Conservation (phyloP, 2,797 vertebrate genomes). For the Staurois parvus region DNA sequence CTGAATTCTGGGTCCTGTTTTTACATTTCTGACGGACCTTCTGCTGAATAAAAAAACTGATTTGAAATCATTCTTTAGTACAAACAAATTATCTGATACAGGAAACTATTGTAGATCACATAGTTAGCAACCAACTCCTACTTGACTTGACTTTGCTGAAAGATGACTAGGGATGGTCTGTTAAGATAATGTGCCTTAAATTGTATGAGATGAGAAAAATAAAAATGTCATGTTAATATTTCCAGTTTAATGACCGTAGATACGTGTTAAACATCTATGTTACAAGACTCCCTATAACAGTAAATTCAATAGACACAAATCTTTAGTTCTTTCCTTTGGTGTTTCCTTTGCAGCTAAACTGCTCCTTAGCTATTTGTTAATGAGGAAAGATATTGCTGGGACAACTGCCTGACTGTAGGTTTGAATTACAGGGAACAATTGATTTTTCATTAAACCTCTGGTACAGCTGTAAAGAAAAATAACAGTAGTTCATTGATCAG, state of each 20-base stretch:
- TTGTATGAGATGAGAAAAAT: too few species aligned
- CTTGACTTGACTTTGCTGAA: too few species aligned
- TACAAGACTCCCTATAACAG: not conserved
- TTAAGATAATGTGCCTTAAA: too few species aligned
- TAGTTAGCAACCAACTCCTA: too few species aligned
- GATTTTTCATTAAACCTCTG: conserved; percentile 91
- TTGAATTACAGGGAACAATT: conserved; percentile 83
- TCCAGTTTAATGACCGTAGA: not conserved
- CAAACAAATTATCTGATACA: too few species aligned
- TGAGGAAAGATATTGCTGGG: conserved; percentile 59
- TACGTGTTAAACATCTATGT: not conserved
- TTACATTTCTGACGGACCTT: too few species aligned
- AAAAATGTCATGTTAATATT: too few species aligned
- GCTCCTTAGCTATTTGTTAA: conserved; percentile 61
- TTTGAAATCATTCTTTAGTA: too few species aligned
- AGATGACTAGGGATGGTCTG: too few species aligned
- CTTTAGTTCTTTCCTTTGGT: conserved; percentile 11
- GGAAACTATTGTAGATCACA: too few species aligned
- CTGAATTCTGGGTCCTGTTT: too few species aligned
- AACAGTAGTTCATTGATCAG: conserved; percentile 88
- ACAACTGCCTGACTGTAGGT: conserved; percentile 75
- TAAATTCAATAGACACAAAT: not conserved
- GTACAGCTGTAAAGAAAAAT: conserved; percentile 72
- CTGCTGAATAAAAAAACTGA: too few species aligned
- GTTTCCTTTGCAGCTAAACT: conserved; percentile 67